phyloP scores from a whole-genome alignment of 2,888 invertebrate species.

The Parascotia fuliginaria region DNA sequence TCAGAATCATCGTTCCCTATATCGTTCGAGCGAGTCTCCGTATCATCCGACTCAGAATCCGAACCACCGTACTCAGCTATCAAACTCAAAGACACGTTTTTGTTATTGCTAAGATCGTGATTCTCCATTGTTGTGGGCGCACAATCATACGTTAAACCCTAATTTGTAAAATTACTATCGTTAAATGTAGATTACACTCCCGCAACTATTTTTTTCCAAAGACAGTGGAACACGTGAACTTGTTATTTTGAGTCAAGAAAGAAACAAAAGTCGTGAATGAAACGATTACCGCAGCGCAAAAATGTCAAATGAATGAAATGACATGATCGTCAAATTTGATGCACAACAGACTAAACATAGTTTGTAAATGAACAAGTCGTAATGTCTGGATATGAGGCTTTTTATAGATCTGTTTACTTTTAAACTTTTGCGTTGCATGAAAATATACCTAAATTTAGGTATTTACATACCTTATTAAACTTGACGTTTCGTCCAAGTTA shows the following conservation, averaged over 20 bases:
- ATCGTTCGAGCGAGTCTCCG: slow-evolving; percentile 62
- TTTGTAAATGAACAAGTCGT: not conserved
- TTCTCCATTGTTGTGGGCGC: slow-evolving; percentile 72
- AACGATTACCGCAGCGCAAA: slow-evolving; percentile 40
- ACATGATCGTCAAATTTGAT: slow-evolving; percentile 22
- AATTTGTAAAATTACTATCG: slow-evolving; percentile 29
- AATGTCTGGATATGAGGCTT: slow-evolving; percentile 12
- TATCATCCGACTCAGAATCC: slow-evolving; percentile 78
- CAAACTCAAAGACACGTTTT: slow-evolving; percentile 79
- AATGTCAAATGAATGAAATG: slow-evolving; percentile 49
- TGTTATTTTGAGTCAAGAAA: slow-evolving; percentile 44
- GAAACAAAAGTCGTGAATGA: slow-evolving; percentile 46
- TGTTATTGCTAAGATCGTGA: slow-evolving; percentile 74
- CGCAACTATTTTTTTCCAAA: slow-evolving; percentile 18
- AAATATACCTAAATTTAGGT: too few species aligned
- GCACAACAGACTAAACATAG: slow-evolving; percentile 26
- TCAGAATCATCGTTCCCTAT: slow-evolving; percentile 72
- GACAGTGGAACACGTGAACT: slow-evolving; percentile 32
- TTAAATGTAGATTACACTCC: slow-evolving; percentile 13
- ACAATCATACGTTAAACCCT: slow-evolving; percentile 44
- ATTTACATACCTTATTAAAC: too few species aligned
- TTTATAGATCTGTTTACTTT: too few species aligned
- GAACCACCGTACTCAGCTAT: slow-evolving; percentile 79
- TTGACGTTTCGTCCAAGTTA: too few species aligned
- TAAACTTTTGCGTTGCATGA: too few species aligned